These are phyloP conservation scores for Panagrolaimus sp. DNA, from an alignment of 1,140 invertebrate species.

Conservation along the genomic window DNA sequence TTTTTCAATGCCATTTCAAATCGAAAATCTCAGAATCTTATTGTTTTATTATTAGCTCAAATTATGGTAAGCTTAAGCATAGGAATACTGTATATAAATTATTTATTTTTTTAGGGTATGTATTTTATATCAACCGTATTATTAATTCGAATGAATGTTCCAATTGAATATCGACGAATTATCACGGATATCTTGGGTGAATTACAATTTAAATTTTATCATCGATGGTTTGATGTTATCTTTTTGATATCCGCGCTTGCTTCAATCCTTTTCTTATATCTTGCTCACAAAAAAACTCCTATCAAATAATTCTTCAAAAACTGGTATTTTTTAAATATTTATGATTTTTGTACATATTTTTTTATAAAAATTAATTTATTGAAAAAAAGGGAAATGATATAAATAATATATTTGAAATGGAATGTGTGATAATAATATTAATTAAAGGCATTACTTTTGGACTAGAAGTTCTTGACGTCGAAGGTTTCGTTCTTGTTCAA, in stretches of 20 bases:
- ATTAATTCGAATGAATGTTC: slow-evolving; percentile 99
- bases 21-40: slow-evolving; percentile 95
- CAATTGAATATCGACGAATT: slow-evolving; percentile 79
- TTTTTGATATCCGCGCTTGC: slow-evolving; percentile 92
- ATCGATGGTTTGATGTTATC: slow-evolving; percentile 99
- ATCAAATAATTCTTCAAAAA: slow-evolving; percentile 33
- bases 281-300: slow-evolving; percentile 75
- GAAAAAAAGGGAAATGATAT: background rate
- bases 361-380: too few species aligned
- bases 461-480: too few species aligned
- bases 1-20: slow-evolving; percentile 99
- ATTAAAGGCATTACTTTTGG: too few species aligned
- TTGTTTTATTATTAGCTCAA: slow-evolving; percentile 89
- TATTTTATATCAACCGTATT: slow-evolving; percentile 97
- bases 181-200: slow-evolving; percentile 96
- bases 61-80: slow-evolving; percentile 74
- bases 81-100: slow-evolving; percentile 3
- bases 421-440: too few species aligned
- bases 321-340: background rate
- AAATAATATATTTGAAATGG: too few species aligned
- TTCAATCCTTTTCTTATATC: slow-evolving; percentile 88
- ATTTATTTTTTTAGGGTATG: slow-evolving; percentile 73
- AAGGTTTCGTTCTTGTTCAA: too few species aligned
- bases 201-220: slow-evolving; percentile 98
- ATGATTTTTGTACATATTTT: background rate